Evolutionary conservation across 2,888 invertebrate species (phyloP).

Genomic region (Syritta pipiens): DNA sequence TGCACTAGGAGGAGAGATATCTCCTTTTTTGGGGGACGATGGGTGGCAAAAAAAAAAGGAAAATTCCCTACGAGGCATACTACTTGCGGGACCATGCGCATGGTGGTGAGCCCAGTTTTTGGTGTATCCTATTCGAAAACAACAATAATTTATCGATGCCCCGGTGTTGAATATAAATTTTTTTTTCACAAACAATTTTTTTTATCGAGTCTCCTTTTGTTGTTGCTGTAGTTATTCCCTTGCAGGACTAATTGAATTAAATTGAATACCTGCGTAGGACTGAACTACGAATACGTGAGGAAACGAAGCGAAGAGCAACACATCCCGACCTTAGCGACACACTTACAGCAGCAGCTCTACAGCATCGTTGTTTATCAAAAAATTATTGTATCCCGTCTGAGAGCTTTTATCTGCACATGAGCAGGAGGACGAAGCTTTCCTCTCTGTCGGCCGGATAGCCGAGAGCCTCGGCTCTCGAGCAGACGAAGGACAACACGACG

Average conservation of each 20-base stretch:
- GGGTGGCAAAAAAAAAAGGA: too few species aligned
- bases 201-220: too few species aligned
- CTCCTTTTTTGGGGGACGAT: constrained; percentile 16
- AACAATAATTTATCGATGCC: too few species aligned
- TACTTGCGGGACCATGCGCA: constrained; percentile 62
- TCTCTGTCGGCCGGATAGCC: constrained; percentile 22
- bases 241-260: constrained; percentile 19
- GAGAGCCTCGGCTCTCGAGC: not conserved
- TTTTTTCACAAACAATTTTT: not conserved
- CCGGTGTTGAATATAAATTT: too few species aligned
- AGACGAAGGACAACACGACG: not conserved
- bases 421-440: constrained; percentile 44
- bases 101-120: constrained; percentile 53
- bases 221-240: too few species aligned
- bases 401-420: constrained; percentile 63
- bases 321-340: constrained; percentile 51
- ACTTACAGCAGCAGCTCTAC: constrained; percentile 9
- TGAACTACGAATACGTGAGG: not conserved
- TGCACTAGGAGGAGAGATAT: constrained; percentile 15
- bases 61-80: too few species aligned
- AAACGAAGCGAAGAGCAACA: constrained; percentile 46
- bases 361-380: constrained; percentile 52
- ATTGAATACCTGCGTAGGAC: not conserved
- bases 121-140: constrained; percentile 46
- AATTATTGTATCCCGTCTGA: constrained; percentile 11